Evolutionary conservation across 2,113 vertebrate genomes (phyloP), one percentile per base, ranked within the genome.

Genomic region (Pedionomus torquatus): DNA sequence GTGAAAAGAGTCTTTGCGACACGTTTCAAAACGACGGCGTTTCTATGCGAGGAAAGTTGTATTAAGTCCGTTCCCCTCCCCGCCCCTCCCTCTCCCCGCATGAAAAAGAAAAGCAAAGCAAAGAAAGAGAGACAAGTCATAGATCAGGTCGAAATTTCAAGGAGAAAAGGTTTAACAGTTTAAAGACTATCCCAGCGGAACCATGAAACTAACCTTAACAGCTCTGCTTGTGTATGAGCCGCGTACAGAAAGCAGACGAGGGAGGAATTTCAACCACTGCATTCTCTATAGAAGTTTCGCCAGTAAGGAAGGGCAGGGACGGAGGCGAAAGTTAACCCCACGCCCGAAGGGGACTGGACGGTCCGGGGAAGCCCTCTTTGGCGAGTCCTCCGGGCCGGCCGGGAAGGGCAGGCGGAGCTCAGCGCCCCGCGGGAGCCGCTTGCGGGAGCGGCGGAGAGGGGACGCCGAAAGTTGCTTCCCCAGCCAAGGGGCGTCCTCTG

Each of bases 71-170:
- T 54, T 54, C 52, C 52, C 17, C 24, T 39, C 21, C 16, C 21
- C 13, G 15, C 17, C 7, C 18, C 10, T 10, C 5, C 10, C 10
- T 4, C 2, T 8, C 6, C 8, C 11, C 3, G 2, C 8, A 4
- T 1, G 3, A 4, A 5, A 14, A 30, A 26, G 5, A 24, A 39
- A 4, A 8, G n/a, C n/a, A n/a, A n/a, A n/a, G n/a, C n/a, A n/a
- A 30, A 4, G 9, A 48, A 23, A 48, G 46, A 48, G 46, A 48
- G 46, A 48, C 19, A 18, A 76, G 14, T 23, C n/a, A 43, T 43
- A 18, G 9, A 41, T 76, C 28, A 61, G 70, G 48, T 55, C 52
- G 30, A 44, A 17, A 49, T 83, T 78, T 93, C 52, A 68, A 78
- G 54, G 46, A 55, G 61, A 68, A 71, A 54, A 17, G 4, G 21